Percentiles rank a stretch among this genome's conserved stretches.
phyloP scores from a whole-genome alignment of 2,797 vertebrate genomes.

The Melanotaenia boesemani region DNA sequence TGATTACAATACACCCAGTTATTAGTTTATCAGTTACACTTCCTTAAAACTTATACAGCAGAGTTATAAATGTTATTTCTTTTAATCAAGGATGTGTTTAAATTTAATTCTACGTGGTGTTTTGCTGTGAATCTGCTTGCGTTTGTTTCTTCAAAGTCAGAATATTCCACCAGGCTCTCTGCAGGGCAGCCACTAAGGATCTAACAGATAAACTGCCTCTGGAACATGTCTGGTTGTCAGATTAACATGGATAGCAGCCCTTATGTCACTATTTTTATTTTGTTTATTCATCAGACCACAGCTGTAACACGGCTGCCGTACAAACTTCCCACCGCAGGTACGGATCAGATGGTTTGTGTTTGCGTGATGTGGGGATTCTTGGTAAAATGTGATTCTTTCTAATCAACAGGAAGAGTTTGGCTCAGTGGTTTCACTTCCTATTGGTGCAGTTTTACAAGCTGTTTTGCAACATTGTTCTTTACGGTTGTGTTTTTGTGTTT shows the following conservation, averaged over 20 bases:
- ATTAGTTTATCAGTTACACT: not conserved
- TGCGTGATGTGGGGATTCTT: conserved; percentile 10
- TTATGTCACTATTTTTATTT: conserved; percentile 16
- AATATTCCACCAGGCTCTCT: conserved; percentile 26
- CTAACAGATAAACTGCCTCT: conserved; percentile 22
- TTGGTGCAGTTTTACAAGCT: conserved; percentile 40
- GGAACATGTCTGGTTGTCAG: conserved; percentile 13
- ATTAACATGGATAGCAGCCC: conserved; percentile 11
- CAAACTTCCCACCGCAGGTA: not conserved
- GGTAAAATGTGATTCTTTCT: conserved; percentile 3
- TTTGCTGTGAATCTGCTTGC: too few relatives aligned
- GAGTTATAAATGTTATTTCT: too few relatives aligned
- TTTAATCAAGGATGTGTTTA: too few relatives aligned
- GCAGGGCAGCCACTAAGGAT: conserved; percentile 2
- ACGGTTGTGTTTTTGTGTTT: not conserved
- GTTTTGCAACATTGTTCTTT: conserved; percentile 1
- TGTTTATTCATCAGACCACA: conserved; percentile 13
- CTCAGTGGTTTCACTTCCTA: conserved; percentile 37
- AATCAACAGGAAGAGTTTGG: conserved; percentile 31
- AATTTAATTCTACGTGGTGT: too few relatives aligned
- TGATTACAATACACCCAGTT: not conserved
- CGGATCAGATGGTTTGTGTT: conserved; percentile 29
- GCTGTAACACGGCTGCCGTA: not conserved
- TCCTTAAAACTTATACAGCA: not conserved
- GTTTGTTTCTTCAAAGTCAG: too few relatives aligned